Evolutionary conservation across 2,113 vertebrate genomes (phyloP).

Genomic region (Condylura cristata): DNA sequence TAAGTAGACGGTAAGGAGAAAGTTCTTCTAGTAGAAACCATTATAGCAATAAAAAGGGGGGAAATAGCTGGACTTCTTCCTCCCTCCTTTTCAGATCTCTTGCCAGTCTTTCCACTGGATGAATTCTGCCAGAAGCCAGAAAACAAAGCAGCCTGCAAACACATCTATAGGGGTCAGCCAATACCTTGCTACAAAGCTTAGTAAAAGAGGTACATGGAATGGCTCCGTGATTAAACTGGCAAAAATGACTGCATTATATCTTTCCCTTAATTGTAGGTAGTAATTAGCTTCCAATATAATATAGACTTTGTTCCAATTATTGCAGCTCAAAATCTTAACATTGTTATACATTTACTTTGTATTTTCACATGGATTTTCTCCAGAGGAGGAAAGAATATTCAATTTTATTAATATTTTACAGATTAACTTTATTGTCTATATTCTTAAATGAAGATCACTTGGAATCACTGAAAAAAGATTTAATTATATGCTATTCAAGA

Average conservation of each 20-base stretch:
- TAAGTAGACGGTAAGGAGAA: background rate
- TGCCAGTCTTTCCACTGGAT: background rate
- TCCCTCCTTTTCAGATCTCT: background rate
- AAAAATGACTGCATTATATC: background rate
- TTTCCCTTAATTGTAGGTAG: conserved; percentile 11
- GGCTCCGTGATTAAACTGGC: background rate
- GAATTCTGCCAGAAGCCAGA: background rate
- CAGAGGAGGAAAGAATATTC: conserved; percentile 16
- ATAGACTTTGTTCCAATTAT: conserved; percentile 3
- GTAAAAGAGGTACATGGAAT: background rate
- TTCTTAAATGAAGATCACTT: conserved; percentile 51
- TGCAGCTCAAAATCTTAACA: conserved; percentile 6
- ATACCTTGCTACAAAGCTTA: background rate
- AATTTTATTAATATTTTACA: conserved; percentile 51
- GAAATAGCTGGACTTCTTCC: background rate
- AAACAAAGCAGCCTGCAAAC: background rate
- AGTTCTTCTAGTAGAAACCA: background rate
- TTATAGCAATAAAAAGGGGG: background rate
- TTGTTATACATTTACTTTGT: background rate
- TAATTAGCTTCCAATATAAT: background rate
- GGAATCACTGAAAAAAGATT: background rate
- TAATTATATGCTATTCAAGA: conserved; percentile 11
- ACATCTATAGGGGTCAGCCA: background rate
- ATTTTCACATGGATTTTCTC: conserved; percentile 17
- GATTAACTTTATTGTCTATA: conserved; percentile 34